phyloP scores from a whole-genome alignment of 2,113 vertebrate species.

The Pachypanchax playfairii region DNA sequence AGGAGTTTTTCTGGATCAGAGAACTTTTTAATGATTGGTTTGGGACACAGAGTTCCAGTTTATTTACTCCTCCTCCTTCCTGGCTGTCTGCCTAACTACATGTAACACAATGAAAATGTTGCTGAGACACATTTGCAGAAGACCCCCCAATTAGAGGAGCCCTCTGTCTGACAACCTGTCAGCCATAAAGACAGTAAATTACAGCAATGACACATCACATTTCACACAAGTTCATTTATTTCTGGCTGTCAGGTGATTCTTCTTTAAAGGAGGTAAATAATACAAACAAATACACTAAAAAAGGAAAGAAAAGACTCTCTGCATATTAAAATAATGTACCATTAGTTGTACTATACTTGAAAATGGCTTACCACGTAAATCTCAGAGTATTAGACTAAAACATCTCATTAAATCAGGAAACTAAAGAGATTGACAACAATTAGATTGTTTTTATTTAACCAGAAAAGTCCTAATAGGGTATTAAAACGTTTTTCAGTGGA shows the following conservation, averaged over 20 bases:
- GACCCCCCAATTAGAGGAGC: constrained; percentile 60
- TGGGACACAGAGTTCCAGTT: background rate
- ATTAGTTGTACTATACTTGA: background rate
- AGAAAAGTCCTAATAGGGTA: too few species aligned
- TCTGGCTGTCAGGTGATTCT: constrained; percentile 10
- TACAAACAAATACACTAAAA: background rate
- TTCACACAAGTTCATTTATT: constrained; percentile 20
- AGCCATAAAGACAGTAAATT: constrained; percentile 37
- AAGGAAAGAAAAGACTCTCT: background rate
- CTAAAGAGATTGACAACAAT: too few species aligned
- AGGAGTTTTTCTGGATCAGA: background rate
- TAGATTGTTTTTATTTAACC: too few species aligned
- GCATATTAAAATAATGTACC: background rate
- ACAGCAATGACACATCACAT: constrained; percentile 24
- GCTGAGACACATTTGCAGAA: constrained; percentile 28
- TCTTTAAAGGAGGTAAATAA: background rate
- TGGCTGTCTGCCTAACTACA: constrained; percentile 10
- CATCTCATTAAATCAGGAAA: too few species aligned
- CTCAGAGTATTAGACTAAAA: too few species aligned
- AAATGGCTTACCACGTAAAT: too few species aligned
- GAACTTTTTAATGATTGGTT: background rate
- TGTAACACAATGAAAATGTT: constrained; percentile 23
- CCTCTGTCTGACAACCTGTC: constrained; percentile 43
- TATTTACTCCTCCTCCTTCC: background rate
- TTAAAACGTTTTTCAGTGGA: too few species aligned